These are phyloP conservation scores for Pemphredon lugubris DNA, from an alignment of 2,888 invertebrate genomes.

Conservation along the genomic window DNA sequence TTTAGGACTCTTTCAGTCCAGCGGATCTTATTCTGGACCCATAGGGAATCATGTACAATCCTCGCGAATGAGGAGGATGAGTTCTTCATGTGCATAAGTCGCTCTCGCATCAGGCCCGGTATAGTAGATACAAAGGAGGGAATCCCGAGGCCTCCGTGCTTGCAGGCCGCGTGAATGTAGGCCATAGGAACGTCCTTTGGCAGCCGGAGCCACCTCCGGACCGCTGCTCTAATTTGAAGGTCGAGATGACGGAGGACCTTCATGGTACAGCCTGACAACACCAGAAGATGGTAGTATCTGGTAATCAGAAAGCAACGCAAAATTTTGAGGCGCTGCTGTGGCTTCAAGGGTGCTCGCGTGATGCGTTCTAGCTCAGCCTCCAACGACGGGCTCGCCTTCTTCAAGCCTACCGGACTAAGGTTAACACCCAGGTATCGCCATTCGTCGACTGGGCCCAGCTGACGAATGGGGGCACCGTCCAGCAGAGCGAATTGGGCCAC, in stretches of 20 bases:
- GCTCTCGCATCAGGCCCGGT: not conserved
- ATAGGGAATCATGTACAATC: conserved; percentile 35
- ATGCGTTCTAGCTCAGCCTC: not conserved
- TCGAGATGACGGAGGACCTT: conserved; percentile 44
- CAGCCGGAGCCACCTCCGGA: conserved; percentile 5
- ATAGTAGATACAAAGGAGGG: conserved; percentile 6
- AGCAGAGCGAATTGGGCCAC: not conserved
- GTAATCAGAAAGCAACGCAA: not conserved
- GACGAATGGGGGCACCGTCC: not conserved
- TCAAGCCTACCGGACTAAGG: conserved; percentile 1
- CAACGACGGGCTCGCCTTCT: not conserved
- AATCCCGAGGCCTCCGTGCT: not conserved
- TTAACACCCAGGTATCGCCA: conserved; percentile 11
- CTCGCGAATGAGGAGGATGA: conserved; percentile 32
- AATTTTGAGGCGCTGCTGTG: conserved; percentile 11
- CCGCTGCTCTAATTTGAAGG: not conserved
- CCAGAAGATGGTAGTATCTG: not conserved
- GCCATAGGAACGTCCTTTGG: not conserved
- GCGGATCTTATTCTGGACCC: not conserved
- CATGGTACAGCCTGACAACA: conserved; percentile 35
- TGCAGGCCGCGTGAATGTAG: not conserved
- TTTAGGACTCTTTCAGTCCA: not conserved
- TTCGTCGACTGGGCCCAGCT: not conserved
- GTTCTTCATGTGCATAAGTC: not conserved
- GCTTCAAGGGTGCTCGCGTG: not conserved